phyloP scores from a whole-genome alignment of 1,140 invertebrate genomes.

The Heliothis subflexa region DNA sequence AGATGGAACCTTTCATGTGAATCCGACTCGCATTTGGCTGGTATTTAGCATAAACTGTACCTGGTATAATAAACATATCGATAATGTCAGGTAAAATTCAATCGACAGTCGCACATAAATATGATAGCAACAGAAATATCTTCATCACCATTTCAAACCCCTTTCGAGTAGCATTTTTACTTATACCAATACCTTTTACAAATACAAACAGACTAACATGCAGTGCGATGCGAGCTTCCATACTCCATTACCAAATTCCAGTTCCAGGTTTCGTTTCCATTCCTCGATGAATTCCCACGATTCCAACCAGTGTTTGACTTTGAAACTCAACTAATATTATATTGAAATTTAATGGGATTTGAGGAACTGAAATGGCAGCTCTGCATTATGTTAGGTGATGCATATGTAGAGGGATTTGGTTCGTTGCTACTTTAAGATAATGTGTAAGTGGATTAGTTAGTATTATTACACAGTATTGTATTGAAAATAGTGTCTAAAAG shows the following conservation, averaged over 20 bases:
- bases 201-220: conserved; percentile 19
- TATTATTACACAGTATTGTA: not conserved
- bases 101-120: too few species aligned
- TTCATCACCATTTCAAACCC: too few species aligned
- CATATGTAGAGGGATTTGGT: conserved; percentile 1
- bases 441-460: not conserved
- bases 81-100: too few species aligned
- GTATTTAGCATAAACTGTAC: too few species aligned
- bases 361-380: conserved; percentile 34
- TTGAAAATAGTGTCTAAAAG: not conserved
- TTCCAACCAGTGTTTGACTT: conserved; percentile 38
- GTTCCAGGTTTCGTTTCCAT: conserved; percentile 22
- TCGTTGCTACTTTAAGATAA: conserved; percentile 13
- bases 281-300: conserved; percentile 16
- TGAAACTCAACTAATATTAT: conserved; percentile 43
- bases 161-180: not conserved
- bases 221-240: conserved; percentile 8
- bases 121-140: too few species aligned
- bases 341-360: conserved; percentile 53
- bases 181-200: conserved; percentile 29
- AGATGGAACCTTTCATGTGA: too few species aligned
- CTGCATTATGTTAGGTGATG: not conserved
- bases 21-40: too few species aligned
- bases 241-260: conserved; percentile 27
- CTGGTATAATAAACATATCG: too few species aligned